These are phyloP conservation scores for Entomobrya multifasciata DNA, from an alignment of 2,888 invertebrate species.

Conservation along the genomic window DNA sequence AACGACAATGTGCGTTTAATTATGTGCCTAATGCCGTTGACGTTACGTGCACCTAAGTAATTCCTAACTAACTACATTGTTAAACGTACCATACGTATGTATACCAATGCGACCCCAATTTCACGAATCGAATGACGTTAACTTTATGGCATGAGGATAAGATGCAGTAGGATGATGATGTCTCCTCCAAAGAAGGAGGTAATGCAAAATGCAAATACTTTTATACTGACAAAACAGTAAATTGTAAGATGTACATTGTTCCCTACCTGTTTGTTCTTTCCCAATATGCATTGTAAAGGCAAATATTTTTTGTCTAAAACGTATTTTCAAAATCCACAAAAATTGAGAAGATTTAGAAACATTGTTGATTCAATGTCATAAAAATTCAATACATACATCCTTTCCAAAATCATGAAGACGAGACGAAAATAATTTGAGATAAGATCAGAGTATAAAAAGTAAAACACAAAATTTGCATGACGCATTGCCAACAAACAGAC, in stretches of 20 bases:
- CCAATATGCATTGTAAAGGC: background rate
- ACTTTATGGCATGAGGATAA: background rate
- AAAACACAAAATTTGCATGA: too few relatives aligned
- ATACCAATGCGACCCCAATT: constrained; percentile 35
- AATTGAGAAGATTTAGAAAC: background rate
- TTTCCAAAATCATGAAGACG: background rate
- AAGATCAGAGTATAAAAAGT: background rate
- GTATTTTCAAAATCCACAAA: background rate
- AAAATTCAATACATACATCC: constrained; percentile 5
- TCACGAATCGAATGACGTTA: constrained; percentile 24
- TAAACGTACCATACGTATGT: background rate
- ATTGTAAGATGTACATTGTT: background rate
- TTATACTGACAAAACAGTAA: constrained; percentile 15
- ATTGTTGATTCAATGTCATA: constrained; percentile 28
- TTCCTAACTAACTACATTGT: too few relatives aligned
- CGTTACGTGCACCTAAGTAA: background rate
- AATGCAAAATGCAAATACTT: constrained; percentile 36
- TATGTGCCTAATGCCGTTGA: background rate
- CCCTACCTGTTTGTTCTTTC: background rate
- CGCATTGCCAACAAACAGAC: too few relatives aligned
- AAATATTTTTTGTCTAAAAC: background rate
- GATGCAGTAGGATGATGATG: background rate
- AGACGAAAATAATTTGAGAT: background rate
- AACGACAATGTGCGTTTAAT: constrained; percentile 18
- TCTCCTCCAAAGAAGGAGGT: background rate